These are phyloP conservation scores for Halictus rubicundus DNA, from an alignment of 1,140 invertebrate genomes.

Conservation along the genomic window DNA sequence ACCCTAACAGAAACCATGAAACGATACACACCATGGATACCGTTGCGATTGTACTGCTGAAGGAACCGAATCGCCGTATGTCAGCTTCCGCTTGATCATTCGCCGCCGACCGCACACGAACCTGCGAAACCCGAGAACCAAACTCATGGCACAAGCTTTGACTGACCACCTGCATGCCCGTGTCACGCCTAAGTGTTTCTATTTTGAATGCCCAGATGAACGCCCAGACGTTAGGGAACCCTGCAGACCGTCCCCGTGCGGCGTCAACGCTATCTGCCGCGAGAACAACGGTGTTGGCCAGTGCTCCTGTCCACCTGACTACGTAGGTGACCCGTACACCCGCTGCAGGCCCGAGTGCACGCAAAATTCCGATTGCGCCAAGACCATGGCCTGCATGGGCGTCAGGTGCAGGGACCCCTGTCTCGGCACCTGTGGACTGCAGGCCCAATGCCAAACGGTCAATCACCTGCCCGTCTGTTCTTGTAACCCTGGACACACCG, in stretches of 20 bases:
- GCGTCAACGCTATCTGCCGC: constrained; percentile 81
- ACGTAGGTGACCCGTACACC: constrained; percentile 86
- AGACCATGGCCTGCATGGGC: constrained; percentile 83
- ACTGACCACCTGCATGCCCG: constrained; percentile 31
- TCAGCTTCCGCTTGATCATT: constrained; percentile 12
- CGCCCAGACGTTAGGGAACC: constrained; percentile 78
- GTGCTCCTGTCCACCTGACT: constrained; percentile 86
- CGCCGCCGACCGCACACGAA: neutral
- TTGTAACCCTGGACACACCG: constrained; percentile 83
- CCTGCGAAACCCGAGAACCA: neutral
- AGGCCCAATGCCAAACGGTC: constrained; percentile 85
- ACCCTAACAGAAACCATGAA: neutral
- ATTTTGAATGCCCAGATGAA: constrained; percentile 65
- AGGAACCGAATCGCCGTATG: neutral
- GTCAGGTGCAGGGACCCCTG: constrained; percentile 86
- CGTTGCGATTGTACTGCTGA: neutral
- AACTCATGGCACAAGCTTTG: constrained; percentile 41
- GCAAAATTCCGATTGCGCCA: constrained; percentile 84
- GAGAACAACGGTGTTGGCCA: constrained; percentile 77
- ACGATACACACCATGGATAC: neutral
- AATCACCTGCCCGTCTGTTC: constrained; percentile 85
- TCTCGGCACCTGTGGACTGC: constrained; percentile 83
- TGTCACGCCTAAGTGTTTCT: constrained; percentile 73
- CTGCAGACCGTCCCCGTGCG: constrained; percentile 85
- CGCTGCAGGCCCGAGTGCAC: constrained; percentile 89